Evolutionary conservation across 2,113 vertebrate species (phyloP).

Genomic region (Albula goreensis): DNA sequence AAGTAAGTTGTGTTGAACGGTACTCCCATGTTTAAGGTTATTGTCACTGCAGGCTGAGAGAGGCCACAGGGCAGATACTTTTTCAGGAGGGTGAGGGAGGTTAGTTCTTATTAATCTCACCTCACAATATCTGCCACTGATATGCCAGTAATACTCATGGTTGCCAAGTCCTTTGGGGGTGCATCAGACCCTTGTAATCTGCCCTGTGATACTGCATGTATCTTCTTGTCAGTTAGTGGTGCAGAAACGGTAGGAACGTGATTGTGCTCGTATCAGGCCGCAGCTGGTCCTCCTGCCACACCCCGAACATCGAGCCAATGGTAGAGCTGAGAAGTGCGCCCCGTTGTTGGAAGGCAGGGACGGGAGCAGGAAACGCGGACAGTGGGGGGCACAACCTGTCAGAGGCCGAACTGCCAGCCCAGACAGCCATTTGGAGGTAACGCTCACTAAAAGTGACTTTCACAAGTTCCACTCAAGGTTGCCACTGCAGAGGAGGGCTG

Average conservation of each 20-base stretch:
- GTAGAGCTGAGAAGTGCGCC: slow-evolving; percentile 47
- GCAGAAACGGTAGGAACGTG: slow-evolving; percentile 24
- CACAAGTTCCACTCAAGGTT: slow-evolving; percentile 56
- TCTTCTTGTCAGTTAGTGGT: background rate
- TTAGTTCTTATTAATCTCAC: slow-evolving; percentile 15
- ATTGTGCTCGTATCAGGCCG: slow-evolving; percentile 39
- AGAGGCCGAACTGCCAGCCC: slow-evolving; percentile 63
- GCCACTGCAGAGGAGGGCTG: background rate
- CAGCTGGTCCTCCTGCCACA: slow-evolving; percentile 42
- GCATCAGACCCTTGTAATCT: background rate
- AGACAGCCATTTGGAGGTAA: slow-evolving; percentile 65
- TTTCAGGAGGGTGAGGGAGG: background rate
- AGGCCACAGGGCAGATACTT: background rate
- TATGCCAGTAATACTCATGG: slow-evolving; percentile 11
- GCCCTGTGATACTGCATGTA: slow-evolving; percentile 1
- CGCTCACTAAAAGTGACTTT: slow-evolving; percentile 71
- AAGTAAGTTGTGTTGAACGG: background rate
- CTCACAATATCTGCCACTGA: background rate
- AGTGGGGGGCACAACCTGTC: slow-evolving; percentile 70
- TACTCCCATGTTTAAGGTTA: background rate
- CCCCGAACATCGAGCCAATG: slow-evolving; percentile 43
- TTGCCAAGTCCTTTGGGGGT: background rate
- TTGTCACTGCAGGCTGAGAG: background rate
- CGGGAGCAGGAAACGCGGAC: slow-evolving; percentile 61
- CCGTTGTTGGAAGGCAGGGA: slow-evolving; percentile 53